A percentile compares a stretch with the other conserved stretches of the same genome.
Conservation (phyloP, 2,888 invertebrate genomes). For the Cephus spinipes region DNA sequence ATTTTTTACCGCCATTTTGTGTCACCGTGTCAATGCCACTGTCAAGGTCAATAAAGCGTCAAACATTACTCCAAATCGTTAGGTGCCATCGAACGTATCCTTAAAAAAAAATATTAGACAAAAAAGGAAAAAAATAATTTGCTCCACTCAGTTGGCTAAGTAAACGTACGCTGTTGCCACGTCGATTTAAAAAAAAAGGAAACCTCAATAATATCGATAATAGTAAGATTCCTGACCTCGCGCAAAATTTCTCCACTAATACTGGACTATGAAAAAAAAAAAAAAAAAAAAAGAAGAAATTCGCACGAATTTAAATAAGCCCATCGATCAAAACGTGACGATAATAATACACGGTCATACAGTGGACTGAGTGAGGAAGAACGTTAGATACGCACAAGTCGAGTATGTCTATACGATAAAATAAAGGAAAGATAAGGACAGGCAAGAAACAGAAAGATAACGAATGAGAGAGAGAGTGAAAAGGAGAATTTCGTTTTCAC, state of each 20-base stretch:
- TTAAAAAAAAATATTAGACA: not conserved
- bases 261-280: not conserved
- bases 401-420: not conserved
- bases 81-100: not conserved
- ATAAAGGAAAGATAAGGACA: not conserved
- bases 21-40: not conserved
- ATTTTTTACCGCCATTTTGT: not conserved
- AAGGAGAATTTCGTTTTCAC: not conserved
- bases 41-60: not conserved
- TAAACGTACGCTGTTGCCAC: not conserved
- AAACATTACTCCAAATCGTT: not conserved
- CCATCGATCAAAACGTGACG: not conserved
- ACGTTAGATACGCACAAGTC: not conserved
- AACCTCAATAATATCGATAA: not conserved
- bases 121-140: not conserved
- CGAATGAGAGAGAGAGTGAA: not conserved
- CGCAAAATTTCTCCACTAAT: not conserved
- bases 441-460: not conserved
- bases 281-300: not conserved
- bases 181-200: not conserved
- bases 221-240: not conserved
- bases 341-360: not conserved
- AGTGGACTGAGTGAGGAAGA: not conserved
- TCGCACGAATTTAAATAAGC: not conserved
- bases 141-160: not conserved